Evolutionary conservation across 2,113 vertebrate species (phyloP).

Genomic region (Pungitius pungitius): DNA sequence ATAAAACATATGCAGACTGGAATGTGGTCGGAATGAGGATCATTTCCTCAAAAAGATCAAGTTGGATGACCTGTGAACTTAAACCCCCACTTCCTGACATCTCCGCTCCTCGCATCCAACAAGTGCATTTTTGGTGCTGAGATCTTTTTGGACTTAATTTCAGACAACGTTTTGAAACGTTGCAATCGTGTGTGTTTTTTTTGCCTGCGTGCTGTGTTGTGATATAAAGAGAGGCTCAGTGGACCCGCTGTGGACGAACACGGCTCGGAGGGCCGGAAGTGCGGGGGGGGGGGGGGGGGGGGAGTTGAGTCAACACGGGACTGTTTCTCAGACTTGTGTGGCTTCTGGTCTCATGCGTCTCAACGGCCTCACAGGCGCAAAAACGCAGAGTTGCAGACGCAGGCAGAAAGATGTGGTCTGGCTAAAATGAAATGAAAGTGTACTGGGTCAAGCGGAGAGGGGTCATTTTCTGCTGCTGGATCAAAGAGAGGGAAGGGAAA

Average conservation of each 20-base stretch:
- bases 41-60: conserved; percentile 54
- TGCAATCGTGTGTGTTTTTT: background rate
- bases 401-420: background rate
- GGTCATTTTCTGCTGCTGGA: background rate
- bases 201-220: conserved; percentile 4
- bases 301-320: conserved; percentile 58
- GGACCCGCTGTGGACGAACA: conserved; percentile 10
- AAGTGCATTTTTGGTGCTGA: background rate
- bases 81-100: conserved; percentile 30
- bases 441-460: background rate
- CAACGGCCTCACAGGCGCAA: conserved; percentile 32
- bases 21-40: conserved; percentile 60
- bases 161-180: conserved; percentile 8
- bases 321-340: conserved; percentile 51
- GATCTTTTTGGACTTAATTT: conserved; percentile 3
- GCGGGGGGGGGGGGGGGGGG: background rate
- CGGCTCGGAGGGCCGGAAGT: conserved; percentile 35
- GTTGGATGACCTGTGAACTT: conserved; percentile 38
- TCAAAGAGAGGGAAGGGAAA: background rate
- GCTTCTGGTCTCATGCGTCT: conserved; percentile 59
- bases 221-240: conserved; percentile 12
- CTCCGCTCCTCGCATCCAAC: conserved; percentile 16
- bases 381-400: conserved; percentile 19
- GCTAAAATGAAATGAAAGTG: conserved; percentile 24
- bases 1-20: conserved; percentile 15